A percentile compares a stretch with the other conserved stretches of the same genome.
Evolutionary conservation across 2,113 vertebrate genomes (phyloP).

Genomic region (Prionailurus viverrinus): DNA sequence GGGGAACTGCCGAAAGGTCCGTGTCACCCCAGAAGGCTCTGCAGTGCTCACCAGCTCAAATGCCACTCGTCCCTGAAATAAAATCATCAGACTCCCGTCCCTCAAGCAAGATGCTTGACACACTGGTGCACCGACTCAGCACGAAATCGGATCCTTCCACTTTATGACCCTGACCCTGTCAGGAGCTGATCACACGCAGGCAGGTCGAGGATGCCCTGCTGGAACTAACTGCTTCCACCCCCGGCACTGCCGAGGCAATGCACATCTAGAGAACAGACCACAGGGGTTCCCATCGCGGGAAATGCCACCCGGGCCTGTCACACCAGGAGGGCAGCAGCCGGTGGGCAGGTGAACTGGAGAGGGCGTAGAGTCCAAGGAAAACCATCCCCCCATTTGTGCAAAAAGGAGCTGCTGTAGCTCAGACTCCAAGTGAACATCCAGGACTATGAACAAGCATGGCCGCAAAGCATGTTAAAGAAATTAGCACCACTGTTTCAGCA

Average conservation of each 20-base stretch:
- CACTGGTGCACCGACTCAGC: accelerated
- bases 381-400: background rate
- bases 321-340: too few species aligned
- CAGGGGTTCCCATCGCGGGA: background rate
- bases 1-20: too few species aligned
- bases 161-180: background rate
- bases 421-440: background rate
- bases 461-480: background rate
- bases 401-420: background rate
- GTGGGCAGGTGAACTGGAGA: background rate
- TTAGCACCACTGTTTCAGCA: background rate
- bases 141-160: accelerated
- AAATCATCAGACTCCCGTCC: background rate
- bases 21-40: background rate
- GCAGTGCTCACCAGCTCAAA: too few species aligned
- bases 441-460: background rate
- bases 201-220: accelerated
- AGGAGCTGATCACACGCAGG: accelerated
- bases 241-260: too few species aligned
- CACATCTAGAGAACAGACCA: background rate
- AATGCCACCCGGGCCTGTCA: background rate
- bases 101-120: background rate
- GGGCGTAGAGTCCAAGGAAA: background rate
- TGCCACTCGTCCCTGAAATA: background rate
- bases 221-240: background rate